A percentile compares a stretch with the other conserved stretches of the same genome.
These are phyloP conservation scores for Aquatica leii DNA, from an alignment of 2,888 invertebrate genomes.

Conservation along the genomic window DNA sequence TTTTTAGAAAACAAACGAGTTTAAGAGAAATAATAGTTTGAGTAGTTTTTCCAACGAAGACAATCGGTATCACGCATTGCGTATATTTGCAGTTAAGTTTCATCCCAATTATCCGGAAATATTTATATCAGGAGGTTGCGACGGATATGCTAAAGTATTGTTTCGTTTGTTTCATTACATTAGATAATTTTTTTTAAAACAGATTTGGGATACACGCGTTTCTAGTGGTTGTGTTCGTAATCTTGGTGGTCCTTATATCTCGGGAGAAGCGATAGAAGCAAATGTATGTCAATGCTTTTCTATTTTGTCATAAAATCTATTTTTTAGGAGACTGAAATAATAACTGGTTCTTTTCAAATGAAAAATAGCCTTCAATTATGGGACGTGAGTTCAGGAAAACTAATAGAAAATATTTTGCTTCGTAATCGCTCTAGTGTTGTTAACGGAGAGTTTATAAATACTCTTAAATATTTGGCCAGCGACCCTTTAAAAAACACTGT, in stretches of 20 bases:
- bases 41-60: constrained; percentile 36
- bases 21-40: not conserved
- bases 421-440: constrained; percentile 64
- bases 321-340: constrained; percentile 41
- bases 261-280: constrained; percentile 66
- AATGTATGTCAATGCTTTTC: constrained; percentile 49
- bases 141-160: constrained; percentile 65
- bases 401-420: constrained; percentile 61
- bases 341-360: constrained; percentile 67
- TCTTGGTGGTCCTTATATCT: constrained; percentile 67
- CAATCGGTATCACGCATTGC: not conserved
- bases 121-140: constrained; percentile 67
- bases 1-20: constrained; percentile 1
- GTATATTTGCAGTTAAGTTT: constrained; percentile 56
- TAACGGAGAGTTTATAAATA: constrained; percentile 67
- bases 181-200: constrained; percentile 19
- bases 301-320: not conserved
- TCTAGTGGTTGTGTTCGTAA: constrained; percentile 64
- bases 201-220: constrained; percentile 69
- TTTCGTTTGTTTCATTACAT: no score
- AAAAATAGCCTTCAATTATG: constrained; percentile 65
- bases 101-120: constrained; percentile 60
- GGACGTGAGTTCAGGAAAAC: constrained; percentile 64
- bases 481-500: constrained; percentile 52
- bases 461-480: constrained; percentile 62